Evolutionary conservation across 2,888 invertebrate genomes (phyloP), one percentile per base, ranked within the genome.

Genomic region (Acleris sparsana): DNA sequence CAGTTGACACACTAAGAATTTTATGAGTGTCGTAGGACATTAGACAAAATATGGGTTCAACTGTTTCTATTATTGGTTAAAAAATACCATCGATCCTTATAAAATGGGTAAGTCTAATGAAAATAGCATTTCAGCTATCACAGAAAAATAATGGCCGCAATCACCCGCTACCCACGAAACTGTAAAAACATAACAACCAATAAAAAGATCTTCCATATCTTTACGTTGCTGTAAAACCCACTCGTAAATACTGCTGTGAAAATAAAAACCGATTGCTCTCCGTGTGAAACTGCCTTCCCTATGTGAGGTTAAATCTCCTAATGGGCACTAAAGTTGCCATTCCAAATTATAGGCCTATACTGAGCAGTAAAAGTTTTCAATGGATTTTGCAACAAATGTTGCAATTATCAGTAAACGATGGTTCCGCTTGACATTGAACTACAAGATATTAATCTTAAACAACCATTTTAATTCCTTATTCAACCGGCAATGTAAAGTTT

Each of bases 191-290:
- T 66, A 57, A 66, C 66, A 62, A 62, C 62, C 66, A 62, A 66
- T 66, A 66, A 62, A 66, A 66, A 62, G 46, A 56, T 62, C 65
- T 61, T 51, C 57, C 66, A 66, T 66, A 66, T 66, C 66, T 66
- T 66, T 66, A 66, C 57, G 66, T 53, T 61, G 66, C 62, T 62
- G 66, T 66, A 66, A 66, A 62, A 61, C 57, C n/a, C 57, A 62
- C 66, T 66, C 66, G 66, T 66, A 66, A 66, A 66, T 66, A 66
- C 66, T 66, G 62, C 56, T 57, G 61, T 66, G 57, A 66, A 66
- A 65, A 66, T 66, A 66, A 66, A 66, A 66, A 57, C 62, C 66
- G 62, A 66, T 66, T 66, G 66, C 62, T 66, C 60, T 60, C 57
- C 43, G 66, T 66, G 66, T 62, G 61, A 66, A 66, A 62, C 62